phyloP scores from a whole-genome alignment of 2,888 invertebrate genomes.

The Endomychus coccineus region DNA sequence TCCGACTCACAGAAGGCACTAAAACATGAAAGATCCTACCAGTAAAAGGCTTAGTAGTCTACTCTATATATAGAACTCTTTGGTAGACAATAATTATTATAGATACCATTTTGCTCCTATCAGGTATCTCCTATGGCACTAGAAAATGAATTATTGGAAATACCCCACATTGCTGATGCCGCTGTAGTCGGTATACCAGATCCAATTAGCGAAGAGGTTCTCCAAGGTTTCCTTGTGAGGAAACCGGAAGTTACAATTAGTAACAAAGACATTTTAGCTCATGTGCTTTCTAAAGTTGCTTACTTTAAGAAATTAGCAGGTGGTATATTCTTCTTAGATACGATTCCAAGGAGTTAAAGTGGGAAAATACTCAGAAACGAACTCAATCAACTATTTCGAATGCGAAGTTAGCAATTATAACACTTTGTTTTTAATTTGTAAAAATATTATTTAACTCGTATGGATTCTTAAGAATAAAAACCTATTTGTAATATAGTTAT shows the following conservation, averaged over 20 bases:
- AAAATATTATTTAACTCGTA: no score
- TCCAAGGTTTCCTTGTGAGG: conserved; percentile 65
- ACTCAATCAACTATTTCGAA: no score
- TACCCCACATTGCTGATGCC: conserved; percentile 64
- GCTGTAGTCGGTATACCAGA: conserved; percentile 73
- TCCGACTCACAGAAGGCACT: no score
- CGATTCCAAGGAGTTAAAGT: conserved; percentile 66
- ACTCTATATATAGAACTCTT: no score
- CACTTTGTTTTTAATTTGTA: no score
- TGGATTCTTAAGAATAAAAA: no score
- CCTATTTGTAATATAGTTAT: no score
- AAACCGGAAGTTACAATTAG: conserved; percentile 49
- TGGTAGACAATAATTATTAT: no score
- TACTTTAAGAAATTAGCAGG: conserved; percentile 66
- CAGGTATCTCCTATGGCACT: conserved; percentile 82
- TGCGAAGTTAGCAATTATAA: no score
- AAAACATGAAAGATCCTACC: no score
- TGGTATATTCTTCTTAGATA: conserved; percentile 60
- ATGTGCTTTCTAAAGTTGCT: conserved; percentile 58
- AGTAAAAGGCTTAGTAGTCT: no score
- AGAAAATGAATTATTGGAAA: conserved; percentile 67
- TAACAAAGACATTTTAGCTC: conserved; percentile 51
- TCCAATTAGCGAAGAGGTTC: conserved; percentile 63
- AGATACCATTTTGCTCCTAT: no score
- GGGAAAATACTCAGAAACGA: conserved; percentile 71